These are phyloP conservation scores for Microtus agrestis DNA, from an alignment of 2,797 vertebrate species.

Conservation along the genomic window DNA sequence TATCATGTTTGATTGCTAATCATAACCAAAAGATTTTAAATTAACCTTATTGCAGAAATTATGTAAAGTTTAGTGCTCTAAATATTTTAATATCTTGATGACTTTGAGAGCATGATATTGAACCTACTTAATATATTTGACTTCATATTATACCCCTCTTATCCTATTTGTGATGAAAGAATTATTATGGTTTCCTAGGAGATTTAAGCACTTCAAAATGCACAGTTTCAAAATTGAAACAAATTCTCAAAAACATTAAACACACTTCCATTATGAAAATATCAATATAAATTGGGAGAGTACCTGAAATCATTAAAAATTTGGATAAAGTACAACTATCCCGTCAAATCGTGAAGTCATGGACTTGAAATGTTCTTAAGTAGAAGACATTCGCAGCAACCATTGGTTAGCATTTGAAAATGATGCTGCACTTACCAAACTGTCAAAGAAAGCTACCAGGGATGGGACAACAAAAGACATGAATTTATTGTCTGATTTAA, in stretches of 20 bases:
- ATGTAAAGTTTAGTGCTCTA: not conserved
- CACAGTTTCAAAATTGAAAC: not conserved
- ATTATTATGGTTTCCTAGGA: not conserved
- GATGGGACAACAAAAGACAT: not conserved
- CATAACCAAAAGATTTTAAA: not conserved
- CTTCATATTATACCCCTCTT: not conserved
- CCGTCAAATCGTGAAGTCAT: not conserved
- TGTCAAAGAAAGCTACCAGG: not conserved
- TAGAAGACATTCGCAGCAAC: not conserved
- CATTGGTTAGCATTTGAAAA: not conserved
- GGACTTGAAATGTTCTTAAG: not conserved
- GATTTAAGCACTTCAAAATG: not conserved
- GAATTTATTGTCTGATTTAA: not conserved
- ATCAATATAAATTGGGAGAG: not conserved
- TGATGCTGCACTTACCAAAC: not conserved
- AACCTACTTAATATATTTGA: not conserved
- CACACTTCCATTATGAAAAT: not conserved
- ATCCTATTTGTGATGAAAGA: not conserved
- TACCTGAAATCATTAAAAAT: not conserved
- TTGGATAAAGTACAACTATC: not conserved
- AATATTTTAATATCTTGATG: conserved; percentile 23
- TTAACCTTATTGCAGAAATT: conserved; percentile 25
- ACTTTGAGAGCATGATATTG: not conserved
- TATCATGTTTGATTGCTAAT: not conserved
- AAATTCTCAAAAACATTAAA: not conserved